phyloP scores from a whole-genome alignment of 2,888 invertebrate species.

The Noctua comes region DNA sequence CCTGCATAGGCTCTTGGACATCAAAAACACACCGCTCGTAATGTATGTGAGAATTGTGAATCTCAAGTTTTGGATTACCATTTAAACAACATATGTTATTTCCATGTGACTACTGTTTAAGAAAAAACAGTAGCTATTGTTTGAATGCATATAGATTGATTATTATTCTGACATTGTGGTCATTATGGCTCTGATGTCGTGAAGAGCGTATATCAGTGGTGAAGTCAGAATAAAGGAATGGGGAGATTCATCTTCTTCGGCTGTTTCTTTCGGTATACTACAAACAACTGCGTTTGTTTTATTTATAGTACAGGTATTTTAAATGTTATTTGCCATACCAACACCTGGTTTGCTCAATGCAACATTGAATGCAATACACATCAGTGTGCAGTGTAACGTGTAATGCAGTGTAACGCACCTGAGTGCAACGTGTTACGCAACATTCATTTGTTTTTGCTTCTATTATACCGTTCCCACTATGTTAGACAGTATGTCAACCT shows the following conservation, averaged over 20 bases:
- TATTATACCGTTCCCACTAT: too few species aligned
- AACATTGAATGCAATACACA: neutral
- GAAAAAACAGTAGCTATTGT: slow-evolving; percentile 73
- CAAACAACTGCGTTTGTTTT: slow-evolving; percentile 9
- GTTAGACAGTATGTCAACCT: neutral
- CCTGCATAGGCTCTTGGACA: slow-evolving; percentile 52
- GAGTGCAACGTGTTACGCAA: neutral
- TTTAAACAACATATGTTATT: slow-evolving; percentile 75
- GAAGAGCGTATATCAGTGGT: slow-evolving; percentile 27
- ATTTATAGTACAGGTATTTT: neutral
- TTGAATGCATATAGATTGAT: slow-evolving; percentile 71
- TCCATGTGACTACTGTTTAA: slow-evolving; percentile 77
- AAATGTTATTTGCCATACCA: neutral
- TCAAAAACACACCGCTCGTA: slow-evolving; percentile 76
- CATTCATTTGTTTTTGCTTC: neutral
- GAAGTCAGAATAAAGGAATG: slow-evolving; percentile 27
- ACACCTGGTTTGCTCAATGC: neutral
- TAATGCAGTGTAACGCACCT: neutral
- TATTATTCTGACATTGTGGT: slow-evolving; percentile 63
- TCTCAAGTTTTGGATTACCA: slow-evolving; percentile 74
- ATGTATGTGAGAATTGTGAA: slow-evolving; percentile 79
- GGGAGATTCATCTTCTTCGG: slow-evolving; percentile 19
- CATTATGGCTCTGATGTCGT: slow-evolving; percentile 43
- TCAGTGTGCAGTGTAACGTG: neutral
- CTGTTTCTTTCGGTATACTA: neutral